Base-by-base conservation (phyloP, 2,888 invertebrate genomes). In the Linnaemya tessellans region DNA sequence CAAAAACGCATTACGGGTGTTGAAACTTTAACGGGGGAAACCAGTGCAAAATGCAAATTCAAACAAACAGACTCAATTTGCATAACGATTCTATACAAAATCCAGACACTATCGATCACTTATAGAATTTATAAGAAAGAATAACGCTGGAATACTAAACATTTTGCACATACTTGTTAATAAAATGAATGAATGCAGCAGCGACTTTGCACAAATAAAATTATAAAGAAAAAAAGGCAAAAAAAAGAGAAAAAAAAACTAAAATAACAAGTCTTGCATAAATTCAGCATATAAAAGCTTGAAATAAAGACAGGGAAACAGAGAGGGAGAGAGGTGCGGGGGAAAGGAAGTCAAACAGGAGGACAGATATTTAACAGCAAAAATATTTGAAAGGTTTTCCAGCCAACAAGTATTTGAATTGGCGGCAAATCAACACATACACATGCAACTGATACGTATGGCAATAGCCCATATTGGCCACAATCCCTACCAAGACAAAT, bases 41-140 rank as follows among this genome's bases (percentile, higher is more conserved):
- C 41, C 49, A 51, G 51, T 43, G 30, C 74, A 35, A 41, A 25
- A 25, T n/a, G 58, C 64, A 64, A 67, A 38, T n/a, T 20, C 43
- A 80, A 30, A 75, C 79, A 75, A 85, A 85, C 67, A 75, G 80
- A 75, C 71, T 82, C 60, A 85, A 85, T 82, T 85, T 82, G 62
- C 75, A 85, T 85, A 82, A 71, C 79, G 65, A 85, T 85, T 85
- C 82, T 62, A 54, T 80, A 85, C 71, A 85, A n/a, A 85, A 82
- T 85, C 80, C 71, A 71, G 82, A 85, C 79, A 75, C 82, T 64
- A 85, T 85, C 79, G 85, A 85, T 85, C 82, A 85, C 71, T 85
- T 80, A 71, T 51, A 56, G 60, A 84, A 80, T 84, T 73, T 71
- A 78, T 78, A 77, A 65, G 35, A 3, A 80, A 73, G 43, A 51